phyloP scores from a whole-genome alignment of 2,888 invertebrate species.

The Rhamnusium bicolor region DNA sequence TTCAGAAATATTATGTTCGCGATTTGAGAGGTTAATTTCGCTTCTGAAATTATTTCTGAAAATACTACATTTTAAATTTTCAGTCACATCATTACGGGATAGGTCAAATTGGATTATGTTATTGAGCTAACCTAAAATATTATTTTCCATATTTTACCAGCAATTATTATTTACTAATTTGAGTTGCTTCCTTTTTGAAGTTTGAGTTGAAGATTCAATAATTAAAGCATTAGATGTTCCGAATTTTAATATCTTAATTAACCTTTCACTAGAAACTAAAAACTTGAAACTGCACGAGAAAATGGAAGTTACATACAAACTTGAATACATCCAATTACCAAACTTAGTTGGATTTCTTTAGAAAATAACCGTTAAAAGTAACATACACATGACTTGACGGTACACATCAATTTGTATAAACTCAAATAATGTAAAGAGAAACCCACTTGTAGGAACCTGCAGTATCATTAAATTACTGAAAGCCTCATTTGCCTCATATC shows the following conservation, averaged over 20 bases:
- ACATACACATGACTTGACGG: background rate
- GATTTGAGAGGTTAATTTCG: no score
- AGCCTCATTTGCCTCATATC: conserved; percentile 19
- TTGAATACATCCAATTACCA: conserved; percentile 18
- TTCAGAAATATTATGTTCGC: no score
- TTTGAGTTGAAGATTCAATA: no score
- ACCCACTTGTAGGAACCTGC: conserved; percentile 14
- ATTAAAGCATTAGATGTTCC: background rate
- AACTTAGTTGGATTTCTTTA: conserved; percentile 8
- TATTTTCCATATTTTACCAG: no score
- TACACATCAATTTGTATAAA: conserved; percentile 16
- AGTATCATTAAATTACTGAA: conserved; percentile 32
- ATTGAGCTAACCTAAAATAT: no score
- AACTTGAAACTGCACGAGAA: background rate
- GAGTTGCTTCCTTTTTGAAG: no score
- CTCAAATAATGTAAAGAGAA: background rate
- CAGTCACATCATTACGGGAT: no score
- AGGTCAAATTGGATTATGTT: no score
- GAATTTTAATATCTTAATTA: conserved; percentile 16
- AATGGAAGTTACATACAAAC: background rate
- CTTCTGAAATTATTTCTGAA: no score
- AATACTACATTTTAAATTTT: no score
- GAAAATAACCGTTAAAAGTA: background rate
- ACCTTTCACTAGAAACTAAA: background rate
- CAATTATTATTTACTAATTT: no score